Conservation (phyloP, 2,888 invertebrate species). For the Aphrophora alni region DNA sequence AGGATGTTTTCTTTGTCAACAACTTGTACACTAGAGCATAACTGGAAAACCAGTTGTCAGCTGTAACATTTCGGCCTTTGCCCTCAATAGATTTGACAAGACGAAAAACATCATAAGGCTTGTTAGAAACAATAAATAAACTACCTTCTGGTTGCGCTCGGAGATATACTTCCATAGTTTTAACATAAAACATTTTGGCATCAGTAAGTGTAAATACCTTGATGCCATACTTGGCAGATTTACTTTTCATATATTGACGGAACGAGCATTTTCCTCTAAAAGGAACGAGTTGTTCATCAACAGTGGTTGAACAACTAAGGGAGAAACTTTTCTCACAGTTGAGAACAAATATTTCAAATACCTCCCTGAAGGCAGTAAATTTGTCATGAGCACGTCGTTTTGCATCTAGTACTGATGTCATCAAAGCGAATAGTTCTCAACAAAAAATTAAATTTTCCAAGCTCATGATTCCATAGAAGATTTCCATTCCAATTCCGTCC, state of each 20-base stretch:
- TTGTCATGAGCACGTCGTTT: constrained; percentile 16
- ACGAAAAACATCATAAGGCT: constrained; percentile 28
- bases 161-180: constrained; percentile 27
- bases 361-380: constrained; percentile 32
- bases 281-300: constrained; percentile 30
- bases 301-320: constrained; percentile 1
- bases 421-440: constrained; percentile 25
- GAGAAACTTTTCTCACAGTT: constrained; percentile 22
- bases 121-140: constrained; percentile 21
- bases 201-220: constrained; percentile 32
- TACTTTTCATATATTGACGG: constrained; percentile 27
- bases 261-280: constrained; percentile 25
- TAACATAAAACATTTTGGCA: constrained; percentile 30
- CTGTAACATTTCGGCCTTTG: constrained; percentile 16
- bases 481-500: constrained; percentile 29
- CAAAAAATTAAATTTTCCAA: constrained; percentile 23
- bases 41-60: constrained; percentile 22
- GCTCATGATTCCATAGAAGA: constrained; percentile 24
- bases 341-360: constrained; percentile 15
- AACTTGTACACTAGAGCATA: not conserved
- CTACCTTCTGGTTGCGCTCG: constrained; percentile 23
- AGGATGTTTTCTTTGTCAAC: not conserved
- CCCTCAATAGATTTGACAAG: constrained; percentile 14
- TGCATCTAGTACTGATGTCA: constrained; percentile 10
- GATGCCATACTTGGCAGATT: constrained; percentile 30